A percentile compares a stretch with the other conserved stretches of the same genome.
Evolutionary conservation across 1,140 invertebrate species (phyloP).

Genomic region (Holcopasites calliopsidis): DNA sequence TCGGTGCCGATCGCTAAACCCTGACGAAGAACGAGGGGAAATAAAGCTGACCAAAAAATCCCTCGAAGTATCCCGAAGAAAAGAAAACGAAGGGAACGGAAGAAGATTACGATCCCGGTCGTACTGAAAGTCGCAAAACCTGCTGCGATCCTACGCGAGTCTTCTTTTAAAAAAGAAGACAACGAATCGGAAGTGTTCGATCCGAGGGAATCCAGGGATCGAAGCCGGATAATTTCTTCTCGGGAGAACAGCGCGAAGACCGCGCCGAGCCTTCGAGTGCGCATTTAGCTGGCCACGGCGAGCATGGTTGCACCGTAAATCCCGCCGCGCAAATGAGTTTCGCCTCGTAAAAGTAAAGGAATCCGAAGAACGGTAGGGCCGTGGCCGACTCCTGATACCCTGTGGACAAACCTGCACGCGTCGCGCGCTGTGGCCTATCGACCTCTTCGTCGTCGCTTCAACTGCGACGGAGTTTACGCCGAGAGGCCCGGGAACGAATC

Average conservation of each 20-base stretch:
- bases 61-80: background rate
- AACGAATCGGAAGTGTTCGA: slow-evolving; percentile 1
- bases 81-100: background rate
- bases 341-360: slow-evolving; percentile 56
- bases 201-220: background rate
- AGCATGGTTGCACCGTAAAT: slow-evolving; percentile 44
- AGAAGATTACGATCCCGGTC: background rate
- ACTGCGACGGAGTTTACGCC: slow-evolving; percentile 11
- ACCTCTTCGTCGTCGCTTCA: background rate
- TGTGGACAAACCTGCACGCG: slow-evolving; percentile 22
- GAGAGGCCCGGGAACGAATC: background rate
- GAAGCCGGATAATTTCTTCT: slow-evolving; percentile 33
- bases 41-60: no score
- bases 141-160: background rate
- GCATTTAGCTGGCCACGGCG: slow-evolving; percentile 7
- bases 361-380: slow-evolving; percentile 39
- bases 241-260: slow-evolving; percentile 2
- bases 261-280: background rate
- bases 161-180: background rate
- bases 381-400: slow-evolving; percentile 10
- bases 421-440: background rate
- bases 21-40: background rate
- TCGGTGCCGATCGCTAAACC: no score
- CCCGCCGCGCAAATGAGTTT: slow-evolving; percentile 57
- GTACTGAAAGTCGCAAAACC: background rate